phyloP scores from a whole-genome alignment of 1,140 invertebrate species.

The Philotrypesis tridentata region DNA sequence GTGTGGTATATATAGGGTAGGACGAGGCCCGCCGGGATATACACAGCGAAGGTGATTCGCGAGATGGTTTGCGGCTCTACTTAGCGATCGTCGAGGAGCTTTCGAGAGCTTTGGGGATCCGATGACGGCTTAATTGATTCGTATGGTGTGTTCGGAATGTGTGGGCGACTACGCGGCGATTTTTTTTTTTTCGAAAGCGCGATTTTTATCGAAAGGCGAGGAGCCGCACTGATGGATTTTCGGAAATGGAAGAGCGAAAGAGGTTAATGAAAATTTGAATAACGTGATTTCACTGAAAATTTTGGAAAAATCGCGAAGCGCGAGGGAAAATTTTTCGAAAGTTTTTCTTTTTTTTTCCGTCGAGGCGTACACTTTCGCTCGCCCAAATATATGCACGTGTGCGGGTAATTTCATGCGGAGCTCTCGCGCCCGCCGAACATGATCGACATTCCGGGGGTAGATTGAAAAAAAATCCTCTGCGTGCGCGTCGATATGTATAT shows the following conservation, averaged over 20 bases:
- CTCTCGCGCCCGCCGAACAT: too few species aligned
- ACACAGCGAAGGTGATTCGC: constrained; percentile 14
- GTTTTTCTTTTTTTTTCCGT: too few species aligned
- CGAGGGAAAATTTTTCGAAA: too few species aligned
- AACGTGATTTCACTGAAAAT: too few species aligned
- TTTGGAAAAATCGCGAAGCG: too few species aligned
- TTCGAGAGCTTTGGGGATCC: not conserved
- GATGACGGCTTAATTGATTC: not conserved
- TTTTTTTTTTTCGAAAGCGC: not conserved
- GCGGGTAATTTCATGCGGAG: too few species aligned
- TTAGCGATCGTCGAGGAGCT: not conserved
- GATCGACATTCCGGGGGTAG: too few species aligned
- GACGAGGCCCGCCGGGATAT: not conserved
- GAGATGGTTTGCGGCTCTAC: not conserved
- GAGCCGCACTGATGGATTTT: not conserved
- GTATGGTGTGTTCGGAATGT: too few species aligned
- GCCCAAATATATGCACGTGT: too few species aligned
- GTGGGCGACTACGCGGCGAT: not conserved
- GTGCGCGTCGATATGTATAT: too few species aligned
- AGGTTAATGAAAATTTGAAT: not conserved
- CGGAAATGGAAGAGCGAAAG: not conserved
- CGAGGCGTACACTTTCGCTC: too few species aligned
- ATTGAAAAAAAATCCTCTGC: not conserved
- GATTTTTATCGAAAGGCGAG: not conserved
- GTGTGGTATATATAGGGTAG: too few species aligned